Percentiles rank a stretch among this genome's conserved stretches.
phyloP scores from a whole-genome alignment of 2,888 invertebrate genomes.

The Dioctria linearis region DNA sequence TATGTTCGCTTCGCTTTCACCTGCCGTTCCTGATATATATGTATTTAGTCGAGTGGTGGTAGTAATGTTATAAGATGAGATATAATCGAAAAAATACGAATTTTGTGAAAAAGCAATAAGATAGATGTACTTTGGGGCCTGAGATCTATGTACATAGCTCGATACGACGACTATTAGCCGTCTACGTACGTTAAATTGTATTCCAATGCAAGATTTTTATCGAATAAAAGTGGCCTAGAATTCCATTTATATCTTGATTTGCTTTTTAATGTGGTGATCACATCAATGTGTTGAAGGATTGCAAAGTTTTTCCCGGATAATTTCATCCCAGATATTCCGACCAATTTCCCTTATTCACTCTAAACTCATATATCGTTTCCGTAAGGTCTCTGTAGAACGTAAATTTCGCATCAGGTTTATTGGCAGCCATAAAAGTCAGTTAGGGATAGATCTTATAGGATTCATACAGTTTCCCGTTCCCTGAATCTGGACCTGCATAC shows the following conservation, averaged over 20 bases:
- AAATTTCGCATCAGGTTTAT: constrained; percentile 52
- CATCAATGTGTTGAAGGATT: constrained; percentile 37
- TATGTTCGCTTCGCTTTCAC: constrained; percentile 22
- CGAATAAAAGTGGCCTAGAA: constrained; percentile 24
- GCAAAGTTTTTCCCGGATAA: constrained; percentile 30
- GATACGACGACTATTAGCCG: not conserved
- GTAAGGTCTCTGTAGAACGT: constrained; percentile 39
- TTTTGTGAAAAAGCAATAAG: constrained; percentile 18
- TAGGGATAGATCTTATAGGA: constrained; percentile 24
- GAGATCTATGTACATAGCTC: not conserved
- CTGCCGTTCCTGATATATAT: not conserved
- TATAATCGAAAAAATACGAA: constrained; percentile 43
- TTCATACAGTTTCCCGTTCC: not conserved
- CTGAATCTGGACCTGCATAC: constrained; percentile 10
- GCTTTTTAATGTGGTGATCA: constrained; percentile 46
- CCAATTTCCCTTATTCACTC: constrained; percentile 32
- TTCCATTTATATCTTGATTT: constrained; percentile 18
- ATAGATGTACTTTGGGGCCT: not conserved
- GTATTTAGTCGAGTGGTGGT: not conserved
- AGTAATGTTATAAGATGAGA: constrained; percentile 39
- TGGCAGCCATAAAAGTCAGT: constrained; percentile 52
- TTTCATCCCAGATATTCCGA: constrained; percentile 1
- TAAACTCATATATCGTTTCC: constrained; percentile 40
- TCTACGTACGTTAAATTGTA: not conserved
- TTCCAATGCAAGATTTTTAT: constrained; percentile 15